A percentile compares a stretch with the other conserved stretches of the same genome.
phyloP scores from a whole-genome alignment of 2,888 invertebrate species.

The Zaprionus obscuricornis region DNA sequence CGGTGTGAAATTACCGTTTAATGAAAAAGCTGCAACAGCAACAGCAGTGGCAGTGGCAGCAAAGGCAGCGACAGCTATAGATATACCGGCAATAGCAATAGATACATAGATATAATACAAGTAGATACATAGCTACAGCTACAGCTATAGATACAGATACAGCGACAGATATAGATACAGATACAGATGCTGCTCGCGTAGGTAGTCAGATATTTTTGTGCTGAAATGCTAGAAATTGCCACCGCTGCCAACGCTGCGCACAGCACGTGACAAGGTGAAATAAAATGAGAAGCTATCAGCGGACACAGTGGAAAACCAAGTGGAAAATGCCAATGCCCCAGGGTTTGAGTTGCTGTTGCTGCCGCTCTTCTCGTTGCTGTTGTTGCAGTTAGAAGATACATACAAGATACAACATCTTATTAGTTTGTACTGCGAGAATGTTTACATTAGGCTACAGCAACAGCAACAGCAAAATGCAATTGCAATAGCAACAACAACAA shows the following conservation, averaged over 20 bases:
- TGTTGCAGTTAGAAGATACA: constrained; percentile 39
- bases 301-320: constrained; percentile 27
- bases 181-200: constrained; percentile 64
- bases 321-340: constrained; percentile 36
- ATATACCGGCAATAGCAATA: constrained; percentile 10
- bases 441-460: constrained; percentile 38
- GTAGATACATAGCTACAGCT: constrained; percentile 7
- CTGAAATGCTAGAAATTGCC: constrained; percentile 78
- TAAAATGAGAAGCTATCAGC: constrained; percentile 77
- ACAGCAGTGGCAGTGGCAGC: constrained; percentile 37
- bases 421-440: constrained; percentile 63
- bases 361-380: constrained; percentile 12
- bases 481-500: not conserved
- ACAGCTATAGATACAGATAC: constrained; percentile 17
- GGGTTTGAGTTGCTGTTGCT: constrained; percentile 19
- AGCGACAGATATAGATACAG: constrained; percentile 10
- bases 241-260: constrained; percentile 64
- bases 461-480: constrained; percentile 5
- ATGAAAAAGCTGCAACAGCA: constrained; percentile 62
- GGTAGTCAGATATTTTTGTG: constrained; percentile 71
- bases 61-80: constrained; percentile 52
- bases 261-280: constrained; percentile 76
- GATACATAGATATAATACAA: constrained; percentile 14
- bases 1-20: constrained; percentile 78
- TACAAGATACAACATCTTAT: constrained; percentile 69